Percentiles rank a stretch among this genome's conserved stretches.
Conservation (phyloP, 2,113 vertebrate species). For the Peucedramus taeniatus region DNA sequence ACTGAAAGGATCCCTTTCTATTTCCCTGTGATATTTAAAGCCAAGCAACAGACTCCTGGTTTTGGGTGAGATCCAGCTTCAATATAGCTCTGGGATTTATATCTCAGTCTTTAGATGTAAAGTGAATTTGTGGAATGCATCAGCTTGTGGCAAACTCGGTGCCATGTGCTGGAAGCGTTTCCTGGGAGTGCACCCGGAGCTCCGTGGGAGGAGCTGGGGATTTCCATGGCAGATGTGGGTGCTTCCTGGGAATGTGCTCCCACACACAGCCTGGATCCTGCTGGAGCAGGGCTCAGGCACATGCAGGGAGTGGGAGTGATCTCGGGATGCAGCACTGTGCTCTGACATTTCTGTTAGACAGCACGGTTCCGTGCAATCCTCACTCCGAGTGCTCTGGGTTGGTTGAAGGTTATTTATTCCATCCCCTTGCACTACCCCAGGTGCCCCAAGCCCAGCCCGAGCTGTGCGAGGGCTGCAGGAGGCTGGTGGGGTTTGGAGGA, state of each 20-base stretch:
- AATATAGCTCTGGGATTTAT: neutral
- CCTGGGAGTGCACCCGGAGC: accelerated
- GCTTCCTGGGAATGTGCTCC: neutral
- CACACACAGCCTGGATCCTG: neutral
- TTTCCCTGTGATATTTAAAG: neutral
- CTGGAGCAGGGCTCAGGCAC: neutral
- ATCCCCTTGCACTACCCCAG: accelerated
- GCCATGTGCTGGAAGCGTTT: neutral
- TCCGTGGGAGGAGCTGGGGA: conserved; percentile 12
- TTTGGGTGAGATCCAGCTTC: neutral
- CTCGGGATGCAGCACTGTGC: accelerated
- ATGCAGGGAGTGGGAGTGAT: neutral
- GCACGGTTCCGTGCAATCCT: accelerated
- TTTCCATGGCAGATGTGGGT: neutral
- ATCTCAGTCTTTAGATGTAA: neutral
- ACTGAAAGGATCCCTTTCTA: neutral
- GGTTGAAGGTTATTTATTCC: neutral
- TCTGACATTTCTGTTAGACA: accelerated
- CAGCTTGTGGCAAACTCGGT: neutral
- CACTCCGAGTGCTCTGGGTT: accelerated
- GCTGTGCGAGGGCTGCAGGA: no score
- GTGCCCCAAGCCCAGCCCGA: accelerated
- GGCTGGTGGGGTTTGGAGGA: neutral
- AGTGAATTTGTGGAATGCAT: neutral
- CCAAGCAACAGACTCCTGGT: neutral